Percentiles rank a stretch among this genome's conserved stretches.
phyloP scores from a whole-genome alignment of 2,797 vertebrate species.

The Hephaestus fuliginosus region DNA sequence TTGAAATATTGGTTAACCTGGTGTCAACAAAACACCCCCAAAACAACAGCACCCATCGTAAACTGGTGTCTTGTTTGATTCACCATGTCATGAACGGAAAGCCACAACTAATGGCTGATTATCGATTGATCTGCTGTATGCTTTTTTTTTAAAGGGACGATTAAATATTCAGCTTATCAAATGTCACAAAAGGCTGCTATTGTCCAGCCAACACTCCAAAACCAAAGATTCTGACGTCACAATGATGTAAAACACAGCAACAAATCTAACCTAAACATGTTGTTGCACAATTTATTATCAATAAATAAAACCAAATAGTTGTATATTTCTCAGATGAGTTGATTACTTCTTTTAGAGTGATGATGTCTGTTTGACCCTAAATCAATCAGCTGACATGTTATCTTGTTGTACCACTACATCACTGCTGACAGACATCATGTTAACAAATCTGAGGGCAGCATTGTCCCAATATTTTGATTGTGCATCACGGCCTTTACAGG shows the following conservation, averaged over 20 bases:
- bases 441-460: slow-evolving; percentile 7
- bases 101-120: background rate
- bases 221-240: background rate
- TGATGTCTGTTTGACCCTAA: background rate
- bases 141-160: background rate
- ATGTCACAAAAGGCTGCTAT: background rate
- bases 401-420: slow-evolving; percentile 6
- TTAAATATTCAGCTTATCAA: background rate
- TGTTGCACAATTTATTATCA: background rate
- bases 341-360: background rate
- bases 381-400: background rate
- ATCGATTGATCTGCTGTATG: background rate
- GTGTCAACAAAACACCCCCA: too few species aligned
- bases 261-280: too few species aligned
- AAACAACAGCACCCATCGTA: background rate
- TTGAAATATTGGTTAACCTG: too few species aligned
- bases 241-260: background rate
- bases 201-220: background rate
- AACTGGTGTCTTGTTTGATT: background rate
- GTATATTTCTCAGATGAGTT: background rate
- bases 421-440: background rate
- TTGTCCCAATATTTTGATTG: slow-evolving; percentile 36
- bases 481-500: slow-evolving; percentile 51
- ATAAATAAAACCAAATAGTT: background rate
- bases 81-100: background rate